Base-by-base conservation (phyloP, 2,888 invertebrate species). In the Leptinotarsa rubiginosa region DNA sequence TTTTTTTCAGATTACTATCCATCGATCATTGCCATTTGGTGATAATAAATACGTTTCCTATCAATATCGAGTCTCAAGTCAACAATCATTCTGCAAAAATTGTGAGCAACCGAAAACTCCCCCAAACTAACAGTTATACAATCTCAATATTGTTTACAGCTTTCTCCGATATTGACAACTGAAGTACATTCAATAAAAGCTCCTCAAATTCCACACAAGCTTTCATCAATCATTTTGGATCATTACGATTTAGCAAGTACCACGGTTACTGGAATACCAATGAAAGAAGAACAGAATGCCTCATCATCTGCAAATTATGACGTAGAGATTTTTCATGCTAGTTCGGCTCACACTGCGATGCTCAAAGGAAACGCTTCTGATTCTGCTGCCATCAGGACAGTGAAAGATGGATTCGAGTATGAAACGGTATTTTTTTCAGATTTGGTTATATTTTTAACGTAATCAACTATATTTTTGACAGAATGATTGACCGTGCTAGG, bases 201-300 rank as follows among this genome's bases (percentile, higher is more conserved):
- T 0, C 92, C 94, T 59, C 89, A 91, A 7, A 90, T 96, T 69
- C 93, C 95, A 0, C 92, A 91, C 75, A 92, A 95, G 81, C 87
- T 96, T 13, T 93, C 94, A 0, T 91, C 93, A 65, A 87, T 96
- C 10, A 95, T 95, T 79, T 87, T 96, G 81, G 92, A 93, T 3
- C 98, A 99, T 86, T 98, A 97, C 83, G 93, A 95, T 85, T 89
- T 99, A 65, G 95, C 97, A 0, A 97, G 96, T 74, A 99, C 99
- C 1, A 98, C 98, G 0, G 98, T 99, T 0, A 98, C 98, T 7
- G 97, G 98, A 41, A 85, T 85, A 65, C 99, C 99, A 1, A 99
- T 99, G 99, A 99, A 99, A 90, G 98, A 99, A 88, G 98, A 99
- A 87, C 98, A 98, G 89, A 98, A 98, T 87, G 97, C 98, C 0